phyloP scores from a whole-genome alignment of 2,888 invertebrate genomes.

The Adelphocoris suturalis region DNA sequence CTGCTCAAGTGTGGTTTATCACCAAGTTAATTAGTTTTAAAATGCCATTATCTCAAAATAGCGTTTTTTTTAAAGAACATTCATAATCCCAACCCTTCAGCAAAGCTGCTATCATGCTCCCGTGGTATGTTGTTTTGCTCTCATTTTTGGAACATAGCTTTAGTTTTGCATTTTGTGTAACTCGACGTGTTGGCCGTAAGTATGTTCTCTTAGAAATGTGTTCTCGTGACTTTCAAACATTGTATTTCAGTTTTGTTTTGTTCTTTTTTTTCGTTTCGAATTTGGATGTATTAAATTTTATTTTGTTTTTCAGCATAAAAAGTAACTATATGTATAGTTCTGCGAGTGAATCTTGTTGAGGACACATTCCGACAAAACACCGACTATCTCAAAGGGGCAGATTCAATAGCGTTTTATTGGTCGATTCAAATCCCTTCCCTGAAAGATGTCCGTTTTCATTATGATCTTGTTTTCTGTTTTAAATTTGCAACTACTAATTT shows the following conservation, averaged over 20 bases:
- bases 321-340: background rate
- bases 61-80: too few species aligned
- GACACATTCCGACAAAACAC: constrained; percentile 25
- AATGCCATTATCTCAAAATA: too few species aligned
- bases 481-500: too few species aligned
- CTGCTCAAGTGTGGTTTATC: too few species aligned
- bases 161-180: constrained; percentile 59
- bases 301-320: constrained; percentile 12
- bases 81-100: too few species aligned
- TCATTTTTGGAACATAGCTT: constrained; percentile 55
- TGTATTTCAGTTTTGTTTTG: constrained; percentile 64
- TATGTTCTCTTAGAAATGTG: constrained; percentile 73
- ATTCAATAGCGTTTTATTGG: background rate
- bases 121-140: constrained; percentile 56
- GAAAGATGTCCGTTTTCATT: too few species aligned
- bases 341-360: constrained; percentile 18
- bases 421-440: background rate
- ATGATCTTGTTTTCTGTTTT: too few species aligned
- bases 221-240: constrained; percentile 72
- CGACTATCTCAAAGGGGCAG: background rate
- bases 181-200: constrained; percentile 72
- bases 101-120: constrained; percentile 35
- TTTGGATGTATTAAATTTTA: constrained; percentile 53
- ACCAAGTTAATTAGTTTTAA: too few species aligned
- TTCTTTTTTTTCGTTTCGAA: constrained; percentile 41